Percentiles rank a stretch among this genome's conserved stretches.
These are phyloP conservation scores for Galeopsomyia nigrocyanea DNA, from an alignment of 2,888 invertebrate genomes.

Conservation along the genomic window DNA sequence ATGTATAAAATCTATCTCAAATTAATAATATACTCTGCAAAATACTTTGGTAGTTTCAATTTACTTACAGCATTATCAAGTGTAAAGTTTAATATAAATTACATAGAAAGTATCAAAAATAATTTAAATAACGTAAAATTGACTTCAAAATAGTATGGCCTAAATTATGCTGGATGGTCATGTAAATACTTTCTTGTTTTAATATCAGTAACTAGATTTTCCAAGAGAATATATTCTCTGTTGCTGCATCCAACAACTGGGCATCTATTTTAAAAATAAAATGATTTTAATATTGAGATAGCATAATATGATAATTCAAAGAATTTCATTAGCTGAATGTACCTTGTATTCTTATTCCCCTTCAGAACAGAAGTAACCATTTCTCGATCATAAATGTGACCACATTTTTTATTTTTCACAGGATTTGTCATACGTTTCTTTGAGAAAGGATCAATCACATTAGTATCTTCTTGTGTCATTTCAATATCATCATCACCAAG, in stretches of 20 bases:
- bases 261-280: conserved; percentile 55
- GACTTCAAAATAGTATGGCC: background rate
- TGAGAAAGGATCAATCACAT: conserved; percentile 63
- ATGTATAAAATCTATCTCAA: too few species aligned
- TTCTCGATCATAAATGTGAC: conserved; percentile 62
- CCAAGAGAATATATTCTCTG: conserved; percentile 52
- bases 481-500: conserved; percentile 55
- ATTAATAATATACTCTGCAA: too few species aligned
- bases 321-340: conserved; percentile 14
- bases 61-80: too few species aligned
- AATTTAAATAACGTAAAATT: background rate
- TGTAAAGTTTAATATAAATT: too few species aligned
- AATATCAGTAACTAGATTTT: conserved; percentile 55
- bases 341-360: conserved; percentile 59
- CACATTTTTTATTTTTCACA: conserved; percentile 61
- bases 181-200: conserved; percentile 58
- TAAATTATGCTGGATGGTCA: conserved; percentile 48
- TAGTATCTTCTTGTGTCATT: conserved; percentile 54
- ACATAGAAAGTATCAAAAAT: background rate
- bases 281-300: conserved; percentile 1
- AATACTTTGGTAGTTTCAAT: too few species aligned
- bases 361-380: conserved; percentile 56
- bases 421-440: conserved; percentile 63
- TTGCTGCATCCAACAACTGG: conserved; percentile 62
- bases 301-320: background rate